These are phyloP conservation scores for Anthoscopus minutus DNA, from an alignment of 2,113 vertebrate species.

Conservation along the genomic window DNA sequence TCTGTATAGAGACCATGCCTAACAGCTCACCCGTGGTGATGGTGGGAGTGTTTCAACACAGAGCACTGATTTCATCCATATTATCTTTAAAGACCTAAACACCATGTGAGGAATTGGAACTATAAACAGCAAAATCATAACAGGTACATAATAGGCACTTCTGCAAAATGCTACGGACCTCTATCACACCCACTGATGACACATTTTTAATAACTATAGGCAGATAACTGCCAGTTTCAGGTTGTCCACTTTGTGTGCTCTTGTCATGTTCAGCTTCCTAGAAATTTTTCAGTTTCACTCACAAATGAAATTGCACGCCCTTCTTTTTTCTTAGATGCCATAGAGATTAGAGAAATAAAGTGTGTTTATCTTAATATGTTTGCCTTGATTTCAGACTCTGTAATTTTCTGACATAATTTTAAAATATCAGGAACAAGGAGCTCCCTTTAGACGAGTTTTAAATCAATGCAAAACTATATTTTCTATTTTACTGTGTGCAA, in stretches of 20 bases:
- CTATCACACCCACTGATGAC: not conserved
- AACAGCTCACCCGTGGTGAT: not conserved
- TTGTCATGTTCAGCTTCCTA: not conserved
- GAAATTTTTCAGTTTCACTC: not conserved
- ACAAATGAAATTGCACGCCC: not conserved
- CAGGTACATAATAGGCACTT: not conserved
- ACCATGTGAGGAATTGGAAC: not conserved
- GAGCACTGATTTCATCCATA: not conserved
- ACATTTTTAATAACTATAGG: not conserved
- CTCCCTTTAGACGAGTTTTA: not conserved
- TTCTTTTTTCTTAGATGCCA: not conserved
- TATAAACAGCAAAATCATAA: not conserved
- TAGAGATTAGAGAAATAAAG: fast-evolving
- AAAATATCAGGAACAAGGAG: not conserved
- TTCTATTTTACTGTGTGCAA: not conserved
- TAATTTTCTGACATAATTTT: not conserved
- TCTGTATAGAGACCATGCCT: not conserved
- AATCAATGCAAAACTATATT: not conserved
- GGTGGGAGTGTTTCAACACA: not conserved
- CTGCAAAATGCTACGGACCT: not conserved
- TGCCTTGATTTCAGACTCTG: not conserved
- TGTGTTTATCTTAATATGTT: not conserved
- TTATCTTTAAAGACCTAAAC: not conserved
- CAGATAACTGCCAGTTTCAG: not conserved
- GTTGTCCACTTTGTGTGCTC: not conserved